Conservation (phyloP, 2,113 vertebrate species). For the Lepidothrix coronata region DNA sequence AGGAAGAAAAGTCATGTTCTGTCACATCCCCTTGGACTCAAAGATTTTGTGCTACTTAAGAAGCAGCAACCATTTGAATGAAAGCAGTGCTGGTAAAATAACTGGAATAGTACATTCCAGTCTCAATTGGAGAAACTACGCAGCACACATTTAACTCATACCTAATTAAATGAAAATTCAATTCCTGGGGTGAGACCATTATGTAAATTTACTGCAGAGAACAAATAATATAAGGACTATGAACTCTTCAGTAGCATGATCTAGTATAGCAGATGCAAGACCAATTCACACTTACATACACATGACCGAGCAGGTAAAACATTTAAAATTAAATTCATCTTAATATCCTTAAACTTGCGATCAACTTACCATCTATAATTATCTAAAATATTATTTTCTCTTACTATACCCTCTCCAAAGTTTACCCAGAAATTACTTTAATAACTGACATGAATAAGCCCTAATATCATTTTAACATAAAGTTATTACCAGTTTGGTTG, state of each 20-base stretch:
- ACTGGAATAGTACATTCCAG: not conserved
- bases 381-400: not conserved
- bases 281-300: not conserved
- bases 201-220: not conserved
- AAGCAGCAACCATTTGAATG: not conserved
- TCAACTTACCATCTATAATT: not conserved
- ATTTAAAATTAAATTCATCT: not conserved
- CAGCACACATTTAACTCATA: not conserved
- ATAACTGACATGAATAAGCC: not conserved
- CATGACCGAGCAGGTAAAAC: not conserved
- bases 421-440: not conserved
- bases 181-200: not conserved
- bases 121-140: not conserved
- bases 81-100: not conserved
- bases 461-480: not conserved
- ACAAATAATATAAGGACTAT: not conserved
- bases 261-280: not conserved
- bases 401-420: not conserved
- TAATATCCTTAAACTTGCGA: not conserved
- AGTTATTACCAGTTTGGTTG: not conserved
- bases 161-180: not conserved
- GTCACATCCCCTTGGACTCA: not conserved
- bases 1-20: not conserved
- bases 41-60: not conserved
- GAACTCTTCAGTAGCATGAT: not conserved